A percentile compares a stretch with the other conserved stretches of the same genome.
Evolutionary conservation across 2,797 vertebrate species (phyloP).

Genomic region (Coccyzus lansbergi): DNA sequence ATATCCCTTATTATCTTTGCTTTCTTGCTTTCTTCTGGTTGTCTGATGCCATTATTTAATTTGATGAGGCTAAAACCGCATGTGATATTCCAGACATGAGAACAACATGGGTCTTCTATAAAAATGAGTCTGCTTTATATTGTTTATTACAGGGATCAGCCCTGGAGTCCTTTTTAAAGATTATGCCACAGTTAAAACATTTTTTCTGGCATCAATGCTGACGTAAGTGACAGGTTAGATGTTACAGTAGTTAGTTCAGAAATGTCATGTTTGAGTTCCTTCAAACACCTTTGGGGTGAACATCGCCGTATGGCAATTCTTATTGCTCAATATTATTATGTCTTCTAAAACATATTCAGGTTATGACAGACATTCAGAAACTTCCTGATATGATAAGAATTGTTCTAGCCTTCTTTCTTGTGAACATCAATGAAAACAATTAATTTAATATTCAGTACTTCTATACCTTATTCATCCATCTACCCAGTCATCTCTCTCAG

Average conservation of each 20-base stretch:
- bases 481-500: neutral
- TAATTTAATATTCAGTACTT: neutral
- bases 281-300: neutral
- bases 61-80: neutral
- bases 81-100: neutral
- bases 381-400: neutral
- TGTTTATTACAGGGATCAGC: neutral
- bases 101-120: neutral
- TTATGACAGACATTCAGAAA: neutral
- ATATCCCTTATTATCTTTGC: neutral
- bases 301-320: neutral
- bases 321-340: neutral
- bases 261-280: neutral
- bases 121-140: neutral
- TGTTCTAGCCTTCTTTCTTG: neutral
- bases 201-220: neutral
- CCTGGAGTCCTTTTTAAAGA: neutral
- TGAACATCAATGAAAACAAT: neutral
- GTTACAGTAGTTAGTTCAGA: neutral
- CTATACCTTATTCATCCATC: neutral
- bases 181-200: neutral
- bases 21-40: neutral
- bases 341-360: neutral
- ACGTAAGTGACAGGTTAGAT: neutral
- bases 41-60: neutral